These are phyloP conservation scores for Actias luna DNA, from an alignment of 2,888 invertebrate species.

Conservation along the genomic window DNA sequence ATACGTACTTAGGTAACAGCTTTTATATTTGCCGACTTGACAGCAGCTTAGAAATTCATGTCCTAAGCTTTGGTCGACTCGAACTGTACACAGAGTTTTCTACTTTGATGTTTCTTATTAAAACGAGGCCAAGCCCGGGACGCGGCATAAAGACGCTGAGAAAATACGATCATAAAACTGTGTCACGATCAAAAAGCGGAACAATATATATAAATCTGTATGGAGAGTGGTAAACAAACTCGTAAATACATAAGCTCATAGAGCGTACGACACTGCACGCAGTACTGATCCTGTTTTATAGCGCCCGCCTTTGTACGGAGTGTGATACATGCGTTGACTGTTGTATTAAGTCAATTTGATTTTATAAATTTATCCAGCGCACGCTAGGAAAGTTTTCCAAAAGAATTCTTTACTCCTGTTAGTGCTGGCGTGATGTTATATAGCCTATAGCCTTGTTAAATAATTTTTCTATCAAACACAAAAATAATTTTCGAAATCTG, in stretches of 20 bases:
- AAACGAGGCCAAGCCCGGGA: neutral
- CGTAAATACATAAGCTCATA: conserved; percentile 11
- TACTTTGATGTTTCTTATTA: neutral
- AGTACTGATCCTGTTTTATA: conserved; percentile 16
- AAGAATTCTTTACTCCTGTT: too few relatives aligned
- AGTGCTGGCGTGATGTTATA: too few relatives aligned
- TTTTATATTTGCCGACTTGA: too few relatives aligned
- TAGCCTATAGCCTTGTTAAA: too few relatives aligned
- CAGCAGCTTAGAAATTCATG: too few relatives aligned
- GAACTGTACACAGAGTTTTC: too few relatives aligned
- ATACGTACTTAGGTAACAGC: too few relatives aligned
- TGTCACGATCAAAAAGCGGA: conserved; percentile 2
- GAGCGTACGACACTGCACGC: conserved; percentile 5
- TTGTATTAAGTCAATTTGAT: conserved; percentile 4
- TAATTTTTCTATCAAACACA: too few relatives aligned
- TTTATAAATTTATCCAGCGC: neutral
- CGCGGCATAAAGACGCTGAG: neutral
- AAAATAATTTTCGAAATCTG: too few relatives aligned
- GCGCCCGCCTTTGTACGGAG: neutral
- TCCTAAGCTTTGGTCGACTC: too few relatives aligned
- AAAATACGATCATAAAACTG: neutral
- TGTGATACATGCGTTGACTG: conserved; percentile 11
- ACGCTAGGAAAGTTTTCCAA: too few relatives aligned
- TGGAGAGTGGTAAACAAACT: conserved; percentile 15
- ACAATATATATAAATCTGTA: neutral